Base-by-base conservation (phyloP, 2,888 invertebrate species). In the Polydrusus pterygomalis region DNA sequence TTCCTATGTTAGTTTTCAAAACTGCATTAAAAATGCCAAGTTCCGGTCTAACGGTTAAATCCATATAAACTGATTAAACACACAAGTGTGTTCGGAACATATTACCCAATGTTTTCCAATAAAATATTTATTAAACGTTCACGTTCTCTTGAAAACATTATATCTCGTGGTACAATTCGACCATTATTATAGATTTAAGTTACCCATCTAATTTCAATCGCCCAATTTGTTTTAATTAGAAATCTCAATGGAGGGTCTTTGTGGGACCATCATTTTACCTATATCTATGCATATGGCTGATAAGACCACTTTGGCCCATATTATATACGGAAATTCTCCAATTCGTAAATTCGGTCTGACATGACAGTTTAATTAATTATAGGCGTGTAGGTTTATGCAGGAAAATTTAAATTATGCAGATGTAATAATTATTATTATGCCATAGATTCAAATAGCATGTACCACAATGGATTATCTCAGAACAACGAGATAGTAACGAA, bases 401-500 rank as follows among this genome's bases (percentile, higher is more conserved):
- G 54, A 54, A 30, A n/a, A 25, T 54, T 30, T 30, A 54, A 54
- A 54, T 54, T 54, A 54, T 30, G 25, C 25, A 25, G 20, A n/a
- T n/a, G n/a, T 11, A 8, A 18, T 17, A 51, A 20, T 10, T 34
- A n/a, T n/a, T n/a, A n/a, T n/a, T n/a, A n/a, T n/a, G n/a, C n/a
- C n/a, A n/a, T n/a, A n/a, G n/a, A n/a, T n/a, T n/a, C n/a, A n/a
- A n/a, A n/a, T n/a, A n/a, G n/a, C n/a, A n/a, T n/a, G n/a, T n/a
- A n/a, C n/a, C n/a, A n/a, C n/a, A n/a, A n/a, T n/a, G n/a, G n/a
- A n/a, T n/a, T n/a, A n/a, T n/a, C n/a, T n/a, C n/a, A n/a, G n/a
- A n/a, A n/a, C n/a, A n/a, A n/a, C n/a, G n/a, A n/a, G n/a, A n/a
- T n/a, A n/a, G n/a, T n/a, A n/a, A n/a, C n/a, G n/a, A n/a, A n/a